phyloP scores from a whole-genome alignment of 2,888 invertebrate genomes.

The Brachyptera risi region DNA sequence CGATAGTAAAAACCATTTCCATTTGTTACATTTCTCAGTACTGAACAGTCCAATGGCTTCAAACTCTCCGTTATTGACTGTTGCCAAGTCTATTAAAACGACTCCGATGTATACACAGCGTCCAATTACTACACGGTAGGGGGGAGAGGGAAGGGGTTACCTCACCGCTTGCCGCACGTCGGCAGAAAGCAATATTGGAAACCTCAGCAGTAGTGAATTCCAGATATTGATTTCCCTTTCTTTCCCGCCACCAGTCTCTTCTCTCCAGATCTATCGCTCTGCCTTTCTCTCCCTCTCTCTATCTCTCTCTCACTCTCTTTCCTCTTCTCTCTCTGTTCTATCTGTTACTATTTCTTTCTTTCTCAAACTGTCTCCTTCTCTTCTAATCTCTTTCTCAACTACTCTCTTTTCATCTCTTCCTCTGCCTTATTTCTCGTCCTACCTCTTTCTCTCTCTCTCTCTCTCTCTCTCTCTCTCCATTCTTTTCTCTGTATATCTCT shows the following conservation, averaged over 20 bases:
- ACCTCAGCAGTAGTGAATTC: background rate
- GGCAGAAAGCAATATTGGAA: background rate
- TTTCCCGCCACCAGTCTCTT: background rate
- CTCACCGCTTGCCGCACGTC: too few relatives aligned
- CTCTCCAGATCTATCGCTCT: background rate
- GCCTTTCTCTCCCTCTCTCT: background rate
- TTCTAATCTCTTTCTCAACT: background rate
- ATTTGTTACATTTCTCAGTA: too few relatives aligned
- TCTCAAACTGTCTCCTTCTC: slow-evolving; percentile 3
- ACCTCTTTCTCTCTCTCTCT: slow-evolving; percentile 16
- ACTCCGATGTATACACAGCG: too few relatives aligned
- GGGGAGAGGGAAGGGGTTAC: too few relatives aligned
- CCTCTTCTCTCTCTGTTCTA: background rate
- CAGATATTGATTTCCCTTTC: background rate
- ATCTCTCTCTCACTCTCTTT: background rate
- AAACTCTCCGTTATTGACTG: too few relatives aligned
- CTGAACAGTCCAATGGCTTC: too few relatives aligned
- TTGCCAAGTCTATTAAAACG: too few relatives aligned
- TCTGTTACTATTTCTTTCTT: background rate
- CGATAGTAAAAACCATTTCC: too few relatives aligned
- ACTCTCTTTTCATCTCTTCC: background rate
- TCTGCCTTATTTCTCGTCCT: too few relatives aligned
- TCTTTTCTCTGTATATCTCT: slow-evolving; percentile 5
- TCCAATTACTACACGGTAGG: too few relatives aligned
- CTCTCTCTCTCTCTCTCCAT: slow-evolving; percentile 4